Conservation (phyloP, 2,113 vertebrate species). For the Indicator maculatus region DNA sequence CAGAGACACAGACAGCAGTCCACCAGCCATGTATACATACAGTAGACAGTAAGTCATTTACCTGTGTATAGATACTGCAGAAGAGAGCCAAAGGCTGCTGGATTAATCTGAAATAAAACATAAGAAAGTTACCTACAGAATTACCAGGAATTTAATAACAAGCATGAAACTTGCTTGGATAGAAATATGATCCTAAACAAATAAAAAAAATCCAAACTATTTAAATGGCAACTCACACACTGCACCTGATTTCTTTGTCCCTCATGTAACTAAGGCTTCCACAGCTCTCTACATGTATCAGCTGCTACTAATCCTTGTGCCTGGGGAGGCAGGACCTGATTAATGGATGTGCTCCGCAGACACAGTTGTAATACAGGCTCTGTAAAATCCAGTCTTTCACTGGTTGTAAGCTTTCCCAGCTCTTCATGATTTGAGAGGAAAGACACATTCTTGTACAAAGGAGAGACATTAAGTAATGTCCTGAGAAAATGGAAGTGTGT, state of each 20-base stretch:
- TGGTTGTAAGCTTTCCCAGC: background rate
- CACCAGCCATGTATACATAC: background rate
- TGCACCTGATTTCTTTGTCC: background rate
- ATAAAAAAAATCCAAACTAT: background rate
- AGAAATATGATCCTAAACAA: background rate
- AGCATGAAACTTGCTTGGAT: background rate
- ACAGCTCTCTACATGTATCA: background rate
- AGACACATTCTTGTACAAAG: background rate
- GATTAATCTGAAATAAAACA: conserved; percentile 86
- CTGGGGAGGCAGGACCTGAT: background rate
- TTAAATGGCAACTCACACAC: background rate
- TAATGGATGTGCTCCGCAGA: background rate
- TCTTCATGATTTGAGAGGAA: background rate
- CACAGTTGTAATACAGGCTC: background rate
- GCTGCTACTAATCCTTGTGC: background rate
- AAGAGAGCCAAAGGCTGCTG: conserved; percentile 90
- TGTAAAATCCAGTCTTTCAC: background rate
- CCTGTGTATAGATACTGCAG: conserved; percentile 96
- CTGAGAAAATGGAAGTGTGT: background rate
- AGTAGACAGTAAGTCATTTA: conserved; percentile 48
- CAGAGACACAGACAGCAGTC: background rate
- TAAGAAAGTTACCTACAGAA: background rate
- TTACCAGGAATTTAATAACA: background rate
- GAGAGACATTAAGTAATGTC: background rate
- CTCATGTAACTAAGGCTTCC: background rate